Percentiles rank a stretch among this genome's conserved stretches.
Evolutionary conservation across 2,113 vertebrate genomes (phyloP).

Genomic region (Polypterus bichir): DNA sequence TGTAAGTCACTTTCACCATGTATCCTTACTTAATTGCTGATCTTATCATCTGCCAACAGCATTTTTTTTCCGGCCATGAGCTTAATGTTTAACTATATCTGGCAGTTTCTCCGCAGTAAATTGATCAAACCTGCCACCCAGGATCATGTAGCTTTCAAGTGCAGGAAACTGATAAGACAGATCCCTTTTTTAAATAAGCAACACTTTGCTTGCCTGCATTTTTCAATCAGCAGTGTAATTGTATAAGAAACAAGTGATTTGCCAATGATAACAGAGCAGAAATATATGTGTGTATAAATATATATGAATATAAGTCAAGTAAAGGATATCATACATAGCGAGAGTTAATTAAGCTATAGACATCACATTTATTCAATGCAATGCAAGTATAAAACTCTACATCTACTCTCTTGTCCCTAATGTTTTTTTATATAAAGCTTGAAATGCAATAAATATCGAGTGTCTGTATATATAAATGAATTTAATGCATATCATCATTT

Average conservation of each 20-base stretch:
- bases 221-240: slow-evolving; percentile 4
- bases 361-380: too few species aligned
- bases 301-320: too few species aligned
- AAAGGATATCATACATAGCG: too few species aligned
- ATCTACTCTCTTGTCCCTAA: too few species aligned
- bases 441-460: too few species aligned
- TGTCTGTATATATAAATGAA: too few species aligned
- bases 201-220: slow-evolving; percentile 1
- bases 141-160: slow-evolving; percentile 1
- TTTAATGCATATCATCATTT: too few species aligned
- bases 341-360: too few species aligned
- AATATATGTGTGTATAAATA: too few species aligned
- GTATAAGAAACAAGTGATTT: slow-evolving; percentile 1
- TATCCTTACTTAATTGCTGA: slow-evolving; percentile 6
- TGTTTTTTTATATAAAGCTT: too few species aligned
- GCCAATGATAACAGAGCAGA: not conserved
- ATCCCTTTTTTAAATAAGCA: slow-evolving; percentile 10
- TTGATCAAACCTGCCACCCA: slow-evolving; percentile 1
- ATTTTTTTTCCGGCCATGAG: not conserved
- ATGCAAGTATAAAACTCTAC: too few species aligned
- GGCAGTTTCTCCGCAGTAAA: not conserved
- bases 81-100: slow-evolving; percentile 6
- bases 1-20: slow-evolving; percentile 2
- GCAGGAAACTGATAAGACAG: slow-evolving; percentile 18
- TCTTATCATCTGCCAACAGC: not conserved